A percentile compares a stretch with the other conserved stretches of the same genome.
Conservation (phyloP, 2,888 invertebrate species). For the Anthrax anthrax region DNA sequence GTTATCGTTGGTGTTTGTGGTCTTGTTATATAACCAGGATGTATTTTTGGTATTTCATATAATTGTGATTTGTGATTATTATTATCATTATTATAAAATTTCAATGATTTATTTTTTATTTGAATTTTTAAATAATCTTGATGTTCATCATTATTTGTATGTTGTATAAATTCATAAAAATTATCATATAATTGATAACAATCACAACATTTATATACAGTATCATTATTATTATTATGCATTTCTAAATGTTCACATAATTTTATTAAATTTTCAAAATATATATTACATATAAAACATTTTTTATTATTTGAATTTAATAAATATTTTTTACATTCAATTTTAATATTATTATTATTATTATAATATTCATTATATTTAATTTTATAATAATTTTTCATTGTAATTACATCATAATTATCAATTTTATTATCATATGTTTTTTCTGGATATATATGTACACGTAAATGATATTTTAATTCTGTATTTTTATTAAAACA, state of each 20-base stretch:
- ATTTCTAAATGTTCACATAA: conserved; percentile 3
- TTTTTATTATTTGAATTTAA: background rate
- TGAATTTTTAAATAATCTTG: background rate
- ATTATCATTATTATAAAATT: too few relatives aligned
- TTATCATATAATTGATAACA: conserved; percentile 8
- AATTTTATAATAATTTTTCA: too few relatives aligned
- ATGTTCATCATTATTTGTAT: background rate
- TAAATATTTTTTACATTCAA: too few relatives aligned
- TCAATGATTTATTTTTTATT: background rate
- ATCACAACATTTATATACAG: conserved; percentile 10
- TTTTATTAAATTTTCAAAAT: background rate
- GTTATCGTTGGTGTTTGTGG: background rate
- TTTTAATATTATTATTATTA: background rate
- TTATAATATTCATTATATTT: too few relatives aligned
- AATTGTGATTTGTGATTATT: too few relatives aligned
- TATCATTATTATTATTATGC: conserved; percentile 6
- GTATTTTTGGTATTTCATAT: background rate
- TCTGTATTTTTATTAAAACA: background rate
- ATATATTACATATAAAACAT: background rate
- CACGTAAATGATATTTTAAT: background rate
- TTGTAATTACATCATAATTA: too few relatives aligned
- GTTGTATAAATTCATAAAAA: background rate
- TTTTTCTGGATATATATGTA: background rate
- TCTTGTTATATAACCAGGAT: background rate
- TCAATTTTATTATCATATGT: background rate